Evolutionary conservation across 2,113 vertebrate genomes (phyloP), one percentile per base, ranked within the genome.

Genomic region (Lophochroa leadbeateri): DNA sequence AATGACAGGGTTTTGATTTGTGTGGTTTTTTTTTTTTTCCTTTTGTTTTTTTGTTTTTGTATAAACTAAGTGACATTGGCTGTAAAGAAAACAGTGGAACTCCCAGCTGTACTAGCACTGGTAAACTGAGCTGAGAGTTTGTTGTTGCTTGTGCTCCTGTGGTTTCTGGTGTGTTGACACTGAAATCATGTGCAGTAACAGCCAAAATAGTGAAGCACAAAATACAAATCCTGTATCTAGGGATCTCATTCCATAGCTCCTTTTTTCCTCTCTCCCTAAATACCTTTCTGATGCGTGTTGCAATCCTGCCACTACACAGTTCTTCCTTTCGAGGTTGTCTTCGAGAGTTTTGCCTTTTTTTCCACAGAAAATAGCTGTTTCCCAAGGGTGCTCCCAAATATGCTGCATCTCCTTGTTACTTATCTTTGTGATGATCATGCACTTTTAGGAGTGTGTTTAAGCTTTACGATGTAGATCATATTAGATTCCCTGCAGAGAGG

Each of bases 71-170:
- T 55, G 85, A 68, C 79, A 92, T 89, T 31, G 87, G 44, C 88
- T 87, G n/a, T 91, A 82, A 95, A 71, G 93, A 43, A 91, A 84
- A 84, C 81, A 91, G 49, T 69, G 88, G 68, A 74, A 86, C 70
- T 94, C 53, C 77, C 83, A 80, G 74, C 19, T 82, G 68, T 29
- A 16, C 68, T 39, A 79, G 15, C 61, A 47, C 13, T 52, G 24
- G 35, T 91, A 76, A 75, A 82, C 77, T 37, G 57, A 65, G 41
- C 49, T 33, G 47, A n/a, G 60, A 61, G 65, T 16, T 78, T 78
- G 61, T 79, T 89, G 44, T 63, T 92, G 74, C 52, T 89, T 87
- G 24, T 72, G 44, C 49, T 86, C 8, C 55, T 68, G 82, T 65
- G 92, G 93, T 76, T 94, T 84, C 68, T 86, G 46, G 19, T 80